phyloP scores from a whole-genome alignment of 2,113 vertebrate species.

The Addax nasomaculatus region DNA sequence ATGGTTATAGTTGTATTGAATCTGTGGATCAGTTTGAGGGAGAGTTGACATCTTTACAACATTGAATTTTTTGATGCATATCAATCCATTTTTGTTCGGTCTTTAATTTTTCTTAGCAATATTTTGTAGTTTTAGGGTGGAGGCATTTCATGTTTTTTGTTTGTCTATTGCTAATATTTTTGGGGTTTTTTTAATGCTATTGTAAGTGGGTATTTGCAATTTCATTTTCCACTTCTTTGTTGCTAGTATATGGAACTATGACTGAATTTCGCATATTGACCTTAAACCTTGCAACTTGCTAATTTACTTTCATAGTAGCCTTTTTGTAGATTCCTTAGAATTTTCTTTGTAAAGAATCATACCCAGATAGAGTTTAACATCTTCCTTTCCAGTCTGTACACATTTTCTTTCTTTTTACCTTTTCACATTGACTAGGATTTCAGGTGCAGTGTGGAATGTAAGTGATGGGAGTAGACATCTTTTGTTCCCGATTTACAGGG shows the following conservation, averaged over 20 bases:
- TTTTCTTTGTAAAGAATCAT: background rate
- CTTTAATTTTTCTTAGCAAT: background rate
- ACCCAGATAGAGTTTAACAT: background rate
- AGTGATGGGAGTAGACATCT: background rate
- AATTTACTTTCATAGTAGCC: background rate
- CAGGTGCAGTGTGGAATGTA: background rate
- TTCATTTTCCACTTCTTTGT: background rate
- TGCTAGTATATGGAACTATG: background rate
- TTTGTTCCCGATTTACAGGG: background rate
- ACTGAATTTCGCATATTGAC: conserved; percentile 8
- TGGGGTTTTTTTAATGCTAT: accelerated
- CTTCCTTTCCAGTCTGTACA: background rate
- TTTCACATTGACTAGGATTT: background rate
- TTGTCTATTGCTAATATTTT: background rate
- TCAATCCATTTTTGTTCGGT: background rate
- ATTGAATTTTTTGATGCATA: background rate
- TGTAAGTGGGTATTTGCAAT: background rate
- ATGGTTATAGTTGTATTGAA: background rate
- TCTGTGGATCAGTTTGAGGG: background rate
- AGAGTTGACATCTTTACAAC: background rate
- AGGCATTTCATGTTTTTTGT: background rate
- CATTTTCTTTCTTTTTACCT: background rate
- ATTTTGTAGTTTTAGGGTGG: background rate
- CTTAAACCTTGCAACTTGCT: background rate
- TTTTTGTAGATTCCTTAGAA: background rate